These are phyloP conservation scores for Caloenas nicobarica DNA, from an alignment of 2,113 vertebrate species.

Conservation along the genomic window DNA sequence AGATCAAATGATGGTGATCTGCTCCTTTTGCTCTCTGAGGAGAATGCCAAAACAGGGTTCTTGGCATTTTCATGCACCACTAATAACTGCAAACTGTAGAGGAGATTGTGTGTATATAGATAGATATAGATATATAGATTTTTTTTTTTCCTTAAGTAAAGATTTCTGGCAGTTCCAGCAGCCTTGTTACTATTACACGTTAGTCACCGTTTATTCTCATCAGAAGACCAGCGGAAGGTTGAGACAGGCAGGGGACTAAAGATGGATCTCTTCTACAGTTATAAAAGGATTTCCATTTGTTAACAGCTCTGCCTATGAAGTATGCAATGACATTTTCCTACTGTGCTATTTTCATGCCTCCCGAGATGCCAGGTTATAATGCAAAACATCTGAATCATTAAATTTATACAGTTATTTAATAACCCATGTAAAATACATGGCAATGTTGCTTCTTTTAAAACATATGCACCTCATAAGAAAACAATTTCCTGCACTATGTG, in stretches of 20 bases:
- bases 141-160: not conserved
- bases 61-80: not conserved
- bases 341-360: constrained; percentile 40
- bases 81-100: not conserved
- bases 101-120: too few species aligned
- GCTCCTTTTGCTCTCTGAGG: not conserved
- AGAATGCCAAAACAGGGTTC: not conserved
- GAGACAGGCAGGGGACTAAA: constrained; percentile 50
- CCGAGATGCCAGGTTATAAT: constrained; percentile 62
- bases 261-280: constrained; percentile 52
- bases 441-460: constrained; percentile 51
- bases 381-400: constrained; percentile 57
- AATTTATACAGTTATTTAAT: constrained; percentile 60
- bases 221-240: constrained; percentile 55
- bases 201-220: constrained; percentile 63
- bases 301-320: constrained; percentile 37
- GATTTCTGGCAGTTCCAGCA: constrained; percentile 36
- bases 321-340: constrained; percentile 48
- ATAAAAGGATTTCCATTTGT: constrained; percentile 69
- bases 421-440: constrained; percentile 52
- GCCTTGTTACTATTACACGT: constrained; percentile 16
- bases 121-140: not conserved
- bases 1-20: not conserved
- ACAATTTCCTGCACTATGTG: constrained; percentile 46
- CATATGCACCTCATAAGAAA: constrained; percentile 46